Percentiles rank a stretch among this genome's conserved stretches.
Conservation (phyloP, 2,888 invertebrate species). For the Trissolcus brochymenae region DNA sequence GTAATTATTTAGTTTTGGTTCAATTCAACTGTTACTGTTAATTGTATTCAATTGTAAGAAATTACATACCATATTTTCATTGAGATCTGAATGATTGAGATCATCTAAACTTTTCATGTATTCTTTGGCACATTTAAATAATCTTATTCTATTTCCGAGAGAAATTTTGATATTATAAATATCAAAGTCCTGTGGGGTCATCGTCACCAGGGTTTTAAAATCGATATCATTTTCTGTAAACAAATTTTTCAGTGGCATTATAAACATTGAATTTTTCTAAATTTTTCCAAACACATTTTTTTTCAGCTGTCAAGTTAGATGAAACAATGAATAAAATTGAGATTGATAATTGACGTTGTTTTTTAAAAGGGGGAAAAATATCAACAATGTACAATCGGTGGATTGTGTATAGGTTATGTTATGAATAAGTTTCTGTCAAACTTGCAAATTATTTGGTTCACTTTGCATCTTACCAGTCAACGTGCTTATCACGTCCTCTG, state of each 20-base stretch:
- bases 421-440: conserved; percentile 25
- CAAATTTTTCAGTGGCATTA: neutral
- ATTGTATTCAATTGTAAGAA: neutral
- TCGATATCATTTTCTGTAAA: conserved; percentile 51
- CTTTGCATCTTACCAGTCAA: conserved; percentile 38
- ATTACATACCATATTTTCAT: conserved; percentile 44
- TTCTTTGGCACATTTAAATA: conserved; percentile 56
- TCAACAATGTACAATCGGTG: neutral
- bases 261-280: neutral
- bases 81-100: conserved; percentile 31
- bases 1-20: neutral
- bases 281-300: no score
- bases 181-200: conserved; percentile 54
- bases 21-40: neutral
- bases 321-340: no score
- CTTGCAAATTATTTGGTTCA: neutral
- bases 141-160: conserved; percentile 44
- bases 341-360: neutral
- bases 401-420: conserved; percentile 32
- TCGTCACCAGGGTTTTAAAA: conserved; percentile 43
- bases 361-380: neutral
- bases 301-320: no score
- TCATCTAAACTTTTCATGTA: conserved; percentile 46
- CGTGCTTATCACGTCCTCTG: conserved; percentile 46
- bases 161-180: conserved; percentile 51